phyloP scores from a whole-genome alignment of 2,888 invertebrate species.

The Atethmia centrago region DNA sequence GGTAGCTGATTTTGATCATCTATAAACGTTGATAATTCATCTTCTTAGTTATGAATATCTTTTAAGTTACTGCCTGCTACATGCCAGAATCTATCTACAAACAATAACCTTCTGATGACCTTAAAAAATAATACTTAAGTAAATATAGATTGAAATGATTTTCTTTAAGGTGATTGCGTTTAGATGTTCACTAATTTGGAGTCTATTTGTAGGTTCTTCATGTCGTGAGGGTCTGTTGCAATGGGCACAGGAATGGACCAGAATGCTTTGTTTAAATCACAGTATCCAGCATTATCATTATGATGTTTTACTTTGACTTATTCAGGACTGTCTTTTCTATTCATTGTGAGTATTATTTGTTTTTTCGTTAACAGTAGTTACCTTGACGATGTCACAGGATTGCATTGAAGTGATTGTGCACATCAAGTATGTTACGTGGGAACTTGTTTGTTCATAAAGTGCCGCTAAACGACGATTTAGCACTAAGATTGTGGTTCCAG shows the following conservation, averaged over 20 bases:
- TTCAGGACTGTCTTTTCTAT: no score
- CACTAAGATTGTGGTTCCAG: constrained; percentile 58
- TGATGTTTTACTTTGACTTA: neutral
- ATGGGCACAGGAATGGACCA: neutral
- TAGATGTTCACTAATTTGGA: no score
- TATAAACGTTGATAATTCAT: neutral
- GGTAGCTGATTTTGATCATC: neutral
- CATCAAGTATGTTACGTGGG: constrained; percentile 61
- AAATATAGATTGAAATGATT: no score
- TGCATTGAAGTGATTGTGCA: constrained; percentile 54
- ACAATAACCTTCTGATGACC: neutral
- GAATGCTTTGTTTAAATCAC: no score
- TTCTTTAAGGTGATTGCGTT: no score
- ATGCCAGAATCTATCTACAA: neutral
- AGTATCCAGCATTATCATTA: neutral
- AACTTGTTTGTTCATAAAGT: constrained; percentile 54
- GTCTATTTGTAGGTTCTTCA: no score
- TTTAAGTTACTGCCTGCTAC: neutral
- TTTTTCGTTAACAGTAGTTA: constrained; percentile 13
- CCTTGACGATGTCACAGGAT: constrained; percentile 61
- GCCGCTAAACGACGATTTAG: constrained; percentile 66
- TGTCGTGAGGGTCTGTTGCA: no score
- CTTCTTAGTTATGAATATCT: neutral
- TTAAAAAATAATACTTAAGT: no score
- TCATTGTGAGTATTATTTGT: neutral